These are phyloP conservation scores for Drosophila siamana DNA, from an alignment of 2,888 invertebrate species.

Conservation along the genomic window DNA sequence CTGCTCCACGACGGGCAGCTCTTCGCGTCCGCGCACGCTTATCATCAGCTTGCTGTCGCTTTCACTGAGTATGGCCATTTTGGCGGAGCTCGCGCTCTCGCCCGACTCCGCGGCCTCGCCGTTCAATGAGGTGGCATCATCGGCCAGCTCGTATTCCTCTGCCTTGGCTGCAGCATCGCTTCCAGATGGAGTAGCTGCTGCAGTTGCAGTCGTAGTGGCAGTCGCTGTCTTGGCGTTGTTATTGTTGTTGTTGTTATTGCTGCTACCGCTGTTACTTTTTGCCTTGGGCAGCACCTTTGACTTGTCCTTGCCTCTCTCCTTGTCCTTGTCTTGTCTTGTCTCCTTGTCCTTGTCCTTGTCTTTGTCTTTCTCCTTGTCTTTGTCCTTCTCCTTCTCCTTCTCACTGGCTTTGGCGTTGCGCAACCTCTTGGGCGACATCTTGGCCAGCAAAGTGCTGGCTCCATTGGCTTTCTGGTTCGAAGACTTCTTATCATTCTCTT, in stretches of 20 bases:
- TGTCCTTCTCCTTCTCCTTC: slow-evolving; percentile 47
- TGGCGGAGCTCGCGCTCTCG: slow-evolving; percentile 78
- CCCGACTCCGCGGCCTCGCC: slow-evolving; percentile 64
- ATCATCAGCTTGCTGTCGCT: slow-evolving; percentile 85
- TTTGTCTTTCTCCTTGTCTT: slow-evolving; percentile 49
- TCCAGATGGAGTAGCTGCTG: neutral
- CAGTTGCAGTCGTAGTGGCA: neutral
- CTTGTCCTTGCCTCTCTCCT: slow-evolving; percentile 28
- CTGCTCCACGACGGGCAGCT: slow-evolving; percentile 87
- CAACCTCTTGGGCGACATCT: slow-evolving; percentile 78
- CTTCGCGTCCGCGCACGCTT: slow-evolving; percentile 90
- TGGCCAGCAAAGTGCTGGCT: slow-evolving; percentile 64
- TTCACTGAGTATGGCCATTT: slow-evolving; percentile 86
- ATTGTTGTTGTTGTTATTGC: slow-evolving; percentile 52
- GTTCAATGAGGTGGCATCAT: slow-evolving; percentile 86
- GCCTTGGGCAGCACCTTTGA: slow-evolving; percentile 30
- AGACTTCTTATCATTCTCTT: slow-evolving; percentile 69
- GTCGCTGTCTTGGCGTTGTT: slow-evolving; percentile 16
- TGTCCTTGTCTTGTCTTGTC: slow-evolving; percentile 37
- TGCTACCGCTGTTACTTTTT: slow-evolving; percentile 10
- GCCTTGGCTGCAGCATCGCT: slow-evolving; percentile 41
- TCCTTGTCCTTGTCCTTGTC: slow-evolving; percentile 49
- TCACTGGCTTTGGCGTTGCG: slow-evolving; percentile 56
- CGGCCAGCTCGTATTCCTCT: slow-evolving; percentile 87
- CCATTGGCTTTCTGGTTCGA: slow-evolving; percentile 63